These are phyloP conservation scores for Julus scandinavius DNA, from an alignment of 2,888 invertebrate species.

Conservation along the genomic window DNA sequence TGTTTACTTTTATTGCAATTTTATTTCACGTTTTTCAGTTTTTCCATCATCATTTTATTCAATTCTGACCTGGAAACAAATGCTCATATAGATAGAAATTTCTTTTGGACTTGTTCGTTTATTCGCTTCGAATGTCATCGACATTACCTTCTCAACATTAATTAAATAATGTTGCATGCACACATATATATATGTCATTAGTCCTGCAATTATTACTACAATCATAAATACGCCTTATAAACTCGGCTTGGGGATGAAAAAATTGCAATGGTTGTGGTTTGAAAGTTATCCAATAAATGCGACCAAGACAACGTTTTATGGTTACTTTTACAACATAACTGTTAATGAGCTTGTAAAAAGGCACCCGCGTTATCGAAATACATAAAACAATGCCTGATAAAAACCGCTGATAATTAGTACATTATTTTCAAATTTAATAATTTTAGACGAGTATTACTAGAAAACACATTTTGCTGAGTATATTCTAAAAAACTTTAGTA, in stretches of 20 bases:
- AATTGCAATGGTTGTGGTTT: not conserved
- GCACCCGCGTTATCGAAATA: not conserved
- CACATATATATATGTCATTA: not conserved
- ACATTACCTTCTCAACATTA: not conserved
- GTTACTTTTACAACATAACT: not conserved
- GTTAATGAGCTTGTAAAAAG: not conserved
- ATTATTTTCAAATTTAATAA: too few species aligned
- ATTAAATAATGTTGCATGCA: not conserved
- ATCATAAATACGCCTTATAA: not conserved
- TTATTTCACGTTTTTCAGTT: not conserved
- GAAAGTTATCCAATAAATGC: not conserved
- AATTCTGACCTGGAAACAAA: not conserved
- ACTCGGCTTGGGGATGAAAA: not conserved
- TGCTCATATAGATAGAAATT: not conserved
- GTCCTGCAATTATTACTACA: not conserved
- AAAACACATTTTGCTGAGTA: too few species aligned
- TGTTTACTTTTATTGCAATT: not conserved
- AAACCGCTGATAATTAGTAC: too few species aligned
- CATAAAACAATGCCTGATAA: too few species aligned
- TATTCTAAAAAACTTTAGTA: too few species aligned
- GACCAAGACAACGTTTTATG: not conserved
- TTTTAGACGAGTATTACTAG: too few species aligned
- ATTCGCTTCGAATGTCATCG: not conserved
- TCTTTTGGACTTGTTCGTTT: not conserved
- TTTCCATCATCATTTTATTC: not conserved